A percentile compares a stretch with the other conserved stretches of the same genome.
Conservation (phyloP, 2,888 invertebrate species). For the Netelia fuscicornis region DNA sequence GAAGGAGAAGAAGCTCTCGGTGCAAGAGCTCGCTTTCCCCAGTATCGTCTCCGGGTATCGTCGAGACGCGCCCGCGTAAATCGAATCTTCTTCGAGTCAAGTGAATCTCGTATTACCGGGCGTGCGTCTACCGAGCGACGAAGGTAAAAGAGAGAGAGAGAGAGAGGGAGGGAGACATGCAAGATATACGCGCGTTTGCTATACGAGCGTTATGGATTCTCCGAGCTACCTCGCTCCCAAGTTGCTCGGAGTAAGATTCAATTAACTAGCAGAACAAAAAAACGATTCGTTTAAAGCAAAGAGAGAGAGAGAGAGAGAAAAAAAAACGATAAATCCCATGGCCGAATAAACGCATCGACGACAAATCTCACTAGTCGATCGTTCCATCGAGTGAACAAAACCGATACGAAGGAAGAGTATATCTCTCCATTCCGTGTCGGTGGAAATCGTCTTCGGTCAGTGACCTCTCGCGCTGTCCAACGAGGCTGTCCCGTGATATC, state of each 20-base stretch:
- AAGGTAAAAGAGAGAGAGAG: slow-evolving; percentile 5
- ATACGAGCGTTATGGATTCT: not conserved
- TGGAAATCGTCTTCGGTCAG: slow-evolving; percentile 29
- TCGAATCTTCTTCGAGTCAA: slow-evolving; percentile 64
- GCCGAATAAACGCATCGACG: not conserved
- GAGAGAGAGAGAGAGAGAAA: not conserved
- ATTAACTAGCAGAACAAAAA: too few species aligned
- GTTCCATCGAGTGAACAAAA: not conserved
- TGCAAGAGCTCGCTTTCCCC: slow-evolving; percentile 8
- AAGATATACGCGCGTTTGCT: slow-evolving; percentile 15
- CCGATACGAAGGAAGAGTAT: not conserved
- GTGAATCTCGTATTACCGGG: slow-evolving; percentile 58
- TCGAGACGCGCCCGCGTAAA: slow-evolving; percentile 47
- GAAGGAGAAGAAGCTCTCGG: slow-evolving; percentile 18
- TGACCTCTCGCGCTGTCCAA: slow-evolving; percentile 18
- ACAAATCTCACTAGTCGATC: not conserved
- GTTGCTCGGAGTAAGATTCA: too few species aligned
- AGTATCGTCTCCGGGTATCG: slow-evolving; percentile 21
- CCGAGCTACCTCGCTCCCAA: too few species aligned
- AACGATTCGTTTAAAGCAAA: not conserved
- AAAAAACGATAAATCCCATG: not conserved
- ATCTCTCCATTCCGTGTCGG: not conserved
- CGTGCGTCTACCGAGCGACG: slow-evolving; percentile 10
- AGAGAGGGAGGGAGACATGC: slow-evolving; percentile 10
- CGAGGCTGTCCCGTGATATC: slow-evolving; percentile 22